These are phyloP conservation scores for Cephonodes hylas DNA, from an alignment of 2,888 invertebrate species.

Conservation along the genomic window DNA sequence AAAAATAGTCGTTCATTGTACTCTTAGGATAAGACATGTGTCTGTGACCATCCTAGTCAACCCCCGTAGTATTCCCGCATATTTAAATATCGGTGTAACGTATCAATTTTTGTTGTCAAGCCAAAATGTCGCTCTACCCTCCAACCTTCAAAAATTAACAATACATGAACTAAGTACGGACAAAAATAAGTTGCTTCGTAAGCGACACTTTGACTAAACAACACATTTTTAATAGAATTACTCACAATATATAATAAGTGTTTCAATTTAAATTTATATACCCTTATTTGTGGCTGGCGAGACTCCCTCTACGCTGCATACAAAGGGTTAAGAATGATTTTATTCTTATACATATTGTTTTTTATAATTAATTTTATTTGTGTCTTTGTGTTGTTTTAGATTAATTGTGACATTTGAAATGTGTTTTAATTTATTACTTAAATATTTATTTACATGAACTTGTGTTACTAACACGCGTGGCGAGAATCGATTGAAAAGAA, in stretches of 20 bases:
- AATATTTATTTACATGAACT: not conserved
- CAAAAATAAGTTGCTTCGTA: not conserved
- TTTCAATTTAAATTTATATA: not conserved
- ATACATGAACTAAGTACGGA: too few species aligned
- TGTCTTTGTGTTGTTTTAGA: conserved; percentile 5
- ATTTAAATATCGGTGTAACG: conserved; percentile 28
- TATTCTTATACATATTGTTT: not conserved
- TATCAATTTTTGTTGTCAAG: conserved; percentile 39
- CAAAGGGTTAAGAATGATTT: not conserved
- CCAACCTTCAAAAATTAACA: not conserved
- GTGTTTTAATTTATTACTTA: conserved; percentile 8
- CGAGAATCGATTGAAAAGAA: not conserved
- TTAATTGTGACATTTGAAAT: not conserved
- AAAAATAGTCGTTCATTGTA: conserved; percentile 48
- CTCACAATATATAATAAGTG: conserved; percentile 3
- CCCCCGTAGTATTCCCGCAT: conserved; percentile 35
- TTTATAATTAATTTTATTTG: conserved; percentile 7
- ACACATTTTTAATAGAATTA: not conserved
- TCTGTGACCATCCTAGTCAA: conserved; percentile 73
- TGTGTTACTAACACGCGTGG: not conserved
- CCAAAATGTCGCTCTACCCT: conserved; percentile 30
- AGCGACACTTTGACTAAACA: not conserved
- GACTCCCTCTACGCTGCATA: not conserved
- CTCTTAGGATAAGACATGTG: conserved; percentile 57
- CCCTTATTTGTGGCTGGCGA: not conserved